phyloP scores from a whole-genome alignment of 2,888 invertebrate genomes.

The Polydrusus cervinus region DNA sequence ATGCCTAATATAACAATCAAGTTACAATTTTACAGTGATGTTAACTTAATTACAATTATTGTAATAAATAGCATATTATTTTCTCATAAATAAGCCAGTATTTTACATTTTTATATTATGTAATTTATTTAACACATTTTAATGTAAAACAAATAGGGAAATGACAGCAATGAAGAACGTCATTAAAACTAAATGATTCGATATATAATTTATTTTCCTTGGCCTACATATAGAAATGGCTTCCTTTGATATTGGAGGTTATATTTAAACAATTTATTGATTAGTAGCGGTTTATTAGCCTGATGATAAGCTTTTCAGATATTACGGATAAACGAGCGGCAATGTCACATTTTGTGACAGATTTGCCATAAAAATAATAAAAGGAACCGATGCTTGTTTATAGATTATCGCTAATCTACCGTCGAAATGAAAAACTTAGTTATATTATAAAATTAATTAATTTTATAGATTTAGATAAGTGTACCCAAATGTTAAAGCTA shows the following conservation, averaged over 20 bases:
- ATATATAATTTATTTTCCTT: conserved; percentile 22
- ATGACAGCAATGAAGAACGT: conserved; percentile 8
- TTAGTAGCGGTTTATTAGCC: conserved; percentile 44
- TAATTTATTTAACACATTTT: not conserved
- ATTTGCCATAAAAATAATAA: conserved; percentile 38
- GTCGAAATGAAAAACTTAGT: conserved; percentile 32
- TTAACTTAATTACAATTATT: too few relatives aligned
- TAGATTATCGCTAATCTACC: conserved; percentile 29
- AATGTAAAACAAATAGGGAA: conserved; percentile 7
- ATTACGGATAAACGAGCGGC: conserved; percentile 30
- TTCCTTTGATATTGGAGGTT: conserved; percentile 38
- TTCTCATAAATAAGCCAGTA: too few relatives aligned
- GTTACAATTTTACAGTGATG: too few relatives aligned
- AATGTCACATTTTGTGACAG: conserved; percentile 34
- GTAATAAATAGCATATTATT: too few relatives aligned
- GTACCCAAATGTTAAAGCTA: not conserved
- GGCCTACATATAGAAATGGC: conserved; percentile 35
- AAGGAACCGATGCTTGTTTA: conserved; percentile 30
- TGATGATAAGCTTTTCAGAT: conserved; percentile 39
- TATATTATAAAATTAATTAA: conserved; percentile 27
- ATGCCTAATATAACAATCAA: too few relatives aligned
- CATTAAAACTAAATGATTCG: conserved; percentile 15
- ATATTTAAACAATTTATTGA: conserved; percentile 46
- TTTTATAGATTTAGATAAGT: conserved; percentile 30
- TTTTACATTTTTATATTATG: not conserved